phyloP scores from a whole-genome alignment of 2,888 invertebrate species.

The Clistopyga incitator region DNA sequence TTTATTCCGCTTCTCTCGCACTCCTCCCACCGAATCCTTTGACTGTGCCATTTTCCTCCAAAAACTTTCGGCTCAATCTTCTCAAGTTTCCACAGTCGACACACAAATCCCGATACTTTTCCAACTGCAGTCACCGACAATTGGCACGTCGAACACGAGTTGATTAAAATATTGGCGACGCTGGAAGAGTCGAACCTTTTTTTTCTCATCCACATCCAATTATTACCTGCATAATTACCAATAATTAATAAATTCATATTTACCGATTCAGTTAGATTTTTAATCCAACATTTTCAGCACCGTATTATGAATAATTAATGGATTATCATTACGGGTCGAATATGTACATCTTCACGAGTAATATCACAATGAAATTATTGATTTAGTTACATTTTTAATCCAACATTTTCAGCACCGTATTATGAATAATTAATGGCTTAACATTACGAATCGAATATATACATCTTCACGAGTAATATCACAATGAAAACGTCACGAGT shows the following conservation, averaged over 20 bases:
- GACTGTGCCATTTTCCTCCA: conserved; percentile 36
- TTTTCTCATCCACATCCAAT: background rate
- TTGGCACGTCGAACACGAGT: background rate
- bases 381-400: background rate
- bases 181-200: too few species aligned
- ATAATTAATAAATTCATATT: too few species aligned
- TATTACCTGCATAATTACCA: too few species aligned
- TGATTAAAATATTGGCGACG: background rate
- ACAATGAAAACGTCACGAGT: background rate
- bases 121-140: background rate
- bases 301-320: too few species aligned
- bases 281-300: too few species aligned
- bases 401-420: too few species aligned
- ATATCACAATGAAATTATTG: too few species aligned
- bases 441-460: background rate
- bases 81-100: background rate
- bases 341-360: too few species aligned
- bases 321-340: too few species aligned
- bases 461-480: background rate
- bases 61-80: conserved; percentile 35
- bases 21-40: conserved; percentile 30
- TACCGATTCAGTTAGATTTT: too few species aligned
- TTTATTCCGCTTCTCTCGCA: conserved; percentile 42
- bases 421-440: background rate
- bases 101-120: background rate